These are phyloP conservation scores for Haemorhous mexicanus DNA, from an alignment of 2,113 vertebrate species.

Conservation along the genomic window DNA sequence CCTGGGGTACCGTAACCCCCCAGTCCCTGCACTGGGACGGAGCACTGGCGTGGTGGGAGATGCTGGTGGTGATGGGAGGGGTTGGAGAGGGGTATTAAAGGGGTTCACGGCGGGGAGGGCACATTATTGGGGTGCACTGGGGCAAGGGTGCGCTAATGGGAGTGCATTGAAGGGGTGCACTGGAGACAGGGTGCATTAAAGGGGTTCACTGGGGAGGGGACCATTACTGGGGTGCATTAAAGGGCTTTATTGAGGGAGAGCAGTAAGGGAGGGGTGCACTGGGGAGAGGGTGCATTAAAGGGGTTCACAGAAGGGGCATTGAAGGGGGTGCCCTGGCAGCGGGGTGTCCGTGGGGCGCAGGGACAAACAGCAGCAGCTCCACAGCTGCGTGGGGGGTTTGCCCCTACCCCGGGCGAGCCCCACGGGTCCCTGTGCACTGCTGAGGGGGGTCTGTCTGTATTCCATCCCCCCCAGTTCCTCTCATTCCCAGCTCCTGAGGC, in stretches of 20 bases:
- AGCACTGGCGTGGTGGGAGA: neutral
- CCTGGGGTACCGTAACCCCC: neutral
- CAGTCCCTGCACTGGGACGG: neutral
- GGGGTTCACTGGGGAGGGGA: neutral
- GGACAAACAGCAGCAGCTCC: neutral
- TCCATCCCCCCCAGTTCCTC: neutral
- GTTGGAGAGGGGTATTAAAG: fast-evolving
- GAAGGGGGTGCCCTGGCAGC: neutral
- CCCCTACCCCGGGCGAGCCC: neutral
- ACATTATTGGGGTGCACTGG: neutral
- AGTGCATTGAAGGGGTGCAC: neutral
- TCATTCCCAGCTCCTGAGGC: neutral
- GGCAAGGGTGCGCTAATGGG: neutral
- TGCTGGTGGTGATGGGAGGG: neutral
- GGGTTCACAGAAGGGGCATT: neutral
- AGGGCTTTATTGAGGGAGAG: neutral
- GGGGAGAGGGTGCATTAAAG: too few species aligned
- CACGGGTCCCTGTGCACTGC: neutral
- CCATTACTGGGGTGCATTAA: neutral
- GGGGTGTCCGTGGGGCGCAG: fast-evolving
- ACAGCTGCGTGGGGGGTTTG: neutral
- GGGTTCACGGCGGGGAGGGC: neutral
- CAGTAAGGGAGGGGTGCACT: neutral
- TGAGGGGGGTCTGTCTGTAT: neutral
- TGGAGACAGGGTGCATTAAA: neutral